phyloP scores from a whole-genome alignment of 2,797 vertebrate genomes.

The Argya squamiceps region DNA sequence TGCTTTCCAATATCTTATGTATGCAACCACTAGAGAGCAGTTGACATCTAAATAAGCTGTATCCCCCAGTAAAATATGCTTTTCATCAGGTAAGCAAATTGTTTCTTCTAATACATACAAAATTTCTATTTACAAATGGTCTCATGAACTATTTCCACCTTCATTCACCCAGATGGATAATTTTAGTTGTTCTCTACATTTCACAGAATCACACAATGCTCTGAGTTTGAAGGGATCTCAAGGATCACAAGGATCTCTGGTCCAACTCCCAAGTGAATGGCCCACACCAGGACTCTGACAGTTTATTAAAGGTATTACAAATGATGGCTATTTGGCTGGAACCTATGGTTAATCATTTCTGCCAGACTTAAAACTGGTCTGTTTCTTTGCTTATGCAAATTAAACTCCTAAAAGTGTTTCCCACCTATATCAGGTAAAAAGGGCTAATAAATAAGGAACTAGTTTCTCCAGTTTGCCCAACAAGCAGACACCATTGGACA shows the following conservation, averaged over 20 bases:
- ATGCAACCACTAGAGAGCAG: slow-evolving; percentile 22
- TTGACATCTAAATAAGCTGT: background rate
- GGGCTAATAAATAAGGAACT: background rate
- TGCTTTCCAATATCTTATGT: background rate
- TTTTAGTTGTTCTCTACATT: background rate
- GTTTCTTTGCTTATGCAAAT: background rate
- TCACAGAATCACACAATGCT: background rate
- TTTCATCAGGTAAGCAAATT: background rate
- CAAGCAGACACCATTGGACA: background rate
- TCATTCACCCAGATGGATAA: background rate
- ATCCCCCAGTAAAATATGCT: background rate
- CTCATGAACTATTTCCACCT: background rate
- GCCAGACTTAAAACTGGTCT: background rate
- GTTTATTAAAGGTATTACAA: background rate
- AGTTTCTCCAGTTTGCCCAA: background rate
- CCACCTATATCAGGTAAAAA: background rate
- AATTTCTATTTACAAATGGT: background rate
- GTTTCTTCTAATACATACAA: background rate
- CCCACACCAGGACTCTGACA: background rate
- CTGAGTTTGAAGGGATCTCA: background rate
- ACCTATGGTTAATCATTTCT: background rate
- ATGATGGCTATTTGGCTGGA: background rate
- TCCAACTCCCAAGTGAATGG: background rate
- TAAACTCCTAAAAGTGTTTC: background rate
- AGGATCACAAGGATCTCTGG: background rate